Base-by-base conservation (phyloP, 1,140 invertebrate species). In the Panagrolaimus sp. region DNA sequence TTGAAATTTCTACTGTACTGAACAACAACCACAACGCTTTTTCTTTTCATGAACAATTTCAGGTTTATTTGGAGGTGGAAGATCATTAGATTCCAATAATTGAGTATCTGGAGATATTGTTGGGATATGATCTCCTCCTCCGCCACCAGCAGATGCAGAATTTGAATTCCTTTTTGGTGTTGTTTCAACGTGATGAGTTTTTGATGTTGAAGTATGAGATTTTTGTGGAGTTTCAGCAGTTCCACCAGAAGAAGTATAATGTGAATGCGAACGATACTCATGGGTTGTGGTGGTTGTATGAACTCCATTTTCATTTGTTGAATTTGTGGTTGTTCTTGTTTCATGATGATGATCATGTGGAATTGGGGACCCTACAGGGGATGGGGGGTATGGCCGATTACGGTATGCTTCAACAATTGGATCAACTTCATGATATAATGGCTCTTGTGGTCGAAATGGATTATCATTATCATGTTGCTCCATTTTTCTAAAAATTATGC, bases 381-480 rank as follows among this genome's bases (percentile, higher is more conserved):
- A 78, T 43, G 76, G 73, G n/a, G 76, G 76, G 63, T 76, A 78
- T 21, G 76, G 76, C 43, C 68, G 38, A 44, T 70, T 78, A 15
- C 71, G 45, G 32, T 78, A 78, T 12, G 68, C 68, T 48, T 78
- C 78, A 43, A 78, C 78, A 44, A 78, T 78, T 1, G 76, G 78
- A 46, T 78, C 76, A 5, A 78, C 76, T 65, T 78, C 77, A 63
- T 78, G 77, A 43, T 77, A 79, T 15, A 78, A 73, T 8, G 45
- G 17, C 21, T 78, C 78, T 14, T 79, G 52, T 21, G 76, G 76
- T 43, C 76, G 74, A 62, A 78, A 78, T 43, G 76, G 76, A 48
- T 78, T 78, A 14, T 78, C 76, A 32, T 77, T 73, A 9, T 17
- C 55, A 55, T 78, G 78, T 26, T 68, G 38, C 24, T 80, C 75